Conservation (phyloP, 1,140 invertebrate species). For the Caenorhabditis brenneri region DNA sequence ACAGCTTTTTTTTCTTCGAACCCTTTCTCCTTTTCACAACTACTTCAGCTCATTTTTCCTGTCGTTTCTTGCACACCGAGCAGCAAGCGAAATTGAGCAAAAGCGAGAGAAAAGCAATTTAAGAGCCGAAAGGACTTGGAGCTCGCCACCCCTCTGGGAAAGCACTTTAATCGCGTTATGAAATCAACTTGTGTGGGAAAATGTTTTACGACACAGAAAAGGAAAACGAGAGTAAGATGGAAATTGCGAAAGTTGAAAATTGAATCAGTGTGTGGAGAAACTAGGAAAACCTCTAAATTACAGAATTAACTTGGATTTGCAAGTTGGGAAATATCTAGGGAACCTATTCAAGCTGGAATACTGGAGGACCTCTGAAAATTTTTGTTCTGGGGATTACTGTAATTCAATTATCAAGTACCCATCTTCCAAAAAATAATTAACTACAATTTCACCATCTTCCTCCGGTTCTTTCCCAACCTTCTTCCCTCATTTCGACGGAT, state of each 20-base stretch:
- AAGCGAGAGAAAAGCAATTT: slow-evolving; percentile 32
- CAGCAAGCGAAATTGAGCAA: too few relatives aligned
- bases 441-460: neutral
- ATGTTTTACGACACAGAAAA: neutral
- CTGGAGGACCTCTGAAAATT: too few relatives aligned
- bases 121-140: neutral
- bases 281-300: neutral
- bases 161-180: slow-evolving; percentile 42
- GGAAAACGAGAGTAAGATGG: neutral
- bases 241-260: neutral
- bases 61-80: too few relatives aligned
- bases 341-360: too few relatives aligned
- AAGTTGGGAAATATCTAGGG: too few relatives aligned
- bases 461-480: neutral
- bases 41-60: too few relatives aligned
- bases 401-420: neutral
- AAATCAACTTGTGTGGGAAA: slow-evolving; percentile 33
- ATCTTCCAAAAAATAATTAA: neutral
- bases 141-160: neutral
- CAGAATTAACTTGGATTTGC: neutral
- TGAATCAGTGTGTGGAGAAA: neutral
- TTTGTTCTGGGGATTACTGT: too few relatives aligned
- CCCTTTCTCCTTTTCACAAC: too few relatives aligned
- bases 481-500: neutral
- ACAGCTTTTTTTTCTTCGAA: too few relatives aligned